Evolutionary conservation across 2,113 vertebrate species (phyloP).

Genomic region (Asarcornis scutulata): DNA sequence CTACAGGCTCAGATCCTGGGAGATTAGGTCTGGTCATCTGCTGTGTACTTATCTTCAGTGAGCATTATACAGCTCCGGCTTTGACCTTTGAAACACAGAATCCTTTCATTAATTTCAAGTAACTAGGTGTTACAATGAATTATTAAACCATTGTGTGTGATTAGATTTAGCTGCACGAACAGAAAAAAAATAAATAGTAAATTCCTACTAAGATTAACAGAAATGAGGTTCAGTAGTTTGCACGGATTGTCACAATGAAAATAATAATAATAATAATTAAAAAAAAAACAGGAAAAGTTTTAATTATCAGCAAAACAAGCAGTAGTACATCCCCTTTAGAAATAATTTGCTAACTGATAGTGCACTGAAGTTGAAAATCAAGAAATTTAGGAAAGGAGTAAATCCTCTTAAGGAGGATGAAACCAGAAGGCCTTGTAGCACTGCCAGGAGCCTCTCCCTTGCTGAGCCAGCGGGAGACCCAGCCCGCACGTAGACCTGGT

Average conservation of each 20-base stretch:
- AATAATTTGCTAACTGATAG: slow-evolving; percentile 50
- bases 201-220: not conserved
- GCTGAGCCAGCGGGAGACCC: not conserved
- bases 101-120: slow-evolving; percentile 16
- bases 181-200: not conserved
- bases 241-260: not conserved
- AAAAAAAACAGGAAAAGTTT: not conserved
- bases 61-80: not conserved
- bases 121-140: slow-evolving; percentile 19
- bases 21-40: slow-evolving; percentile 36
- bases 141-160: not conserved
- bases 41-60: not conserved
- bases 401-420: slow-evolving; percentile 64
- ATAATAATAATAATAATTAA: no score
- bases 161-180: not conserved
- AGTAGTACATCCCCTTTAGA: not conserved
- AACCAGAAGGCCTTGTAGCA: slow-evolving; percentile 36
- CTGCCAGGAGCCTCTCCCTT: slow-evolving; percentile 7
- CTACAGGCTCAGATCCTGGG: not conserved
- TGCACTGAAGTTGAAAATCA: slow-evolving; percentile 55
- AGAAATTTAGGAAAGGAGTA: slow-evolving; percentile 45
- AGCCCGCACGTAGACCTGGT: slow-evolving; percentile 7
- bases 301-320: slow-evolving; percentile 35
- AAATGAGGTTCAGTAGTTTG: slow-evolving; percentile 7
- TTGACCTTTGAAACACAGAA: slow-evolving; percentile 2